Percentiles rank a stretch among this genome's conserved stretches.
Conservation (phyloP, 2,113 vertebrate genomes). For the Cacatua alba region DNA sequence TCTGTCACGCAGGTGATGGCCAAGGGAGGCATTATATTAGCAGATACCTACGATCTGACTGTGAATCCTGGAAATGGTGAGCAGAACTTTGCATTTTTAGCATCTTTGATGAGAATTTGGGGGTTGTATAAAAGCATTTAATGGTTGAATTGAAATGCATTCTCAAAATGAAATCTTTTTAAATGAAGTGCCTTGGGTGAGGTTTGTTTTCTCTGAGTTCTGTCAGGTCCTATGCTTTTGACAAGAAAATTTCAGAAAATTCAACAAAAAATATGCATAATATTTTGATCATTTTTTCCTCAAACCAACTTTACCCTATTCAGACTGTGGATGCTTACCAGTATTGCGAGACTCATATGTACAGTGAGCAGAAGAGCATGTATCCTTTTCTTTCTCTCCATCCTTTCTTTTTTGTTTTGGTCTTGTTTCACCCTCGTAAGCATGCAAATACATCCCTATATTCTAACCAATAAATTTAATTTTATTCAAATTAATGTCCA, state of each 20-base stretch:
- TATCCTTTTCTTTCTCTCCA: background rate
- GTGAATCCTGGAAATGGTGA: slow-evolving; percentile 56
- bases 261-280: background rate
- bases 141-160: background rate
- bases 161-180: background rate
- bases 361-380: background rate
- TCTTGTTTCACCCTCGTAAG: background rate
- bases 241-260: background rate
- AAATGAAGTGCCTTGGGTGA: background rate
- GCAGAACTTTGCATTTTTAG: background rate
- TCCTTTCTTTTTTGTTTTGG: background rate
- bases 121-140: background rate
- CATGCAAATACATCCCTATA: background rate
- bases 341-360: background rate
- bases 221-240: background rate
- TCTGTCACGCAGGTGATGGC: slow-evolving; percentile 74
- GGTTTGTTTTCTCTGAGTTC: background rate
- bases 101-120: background rate
- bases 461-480: background rate
- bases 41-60: slow-evolving; percentile 24
- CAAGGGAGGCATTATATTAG: slow-evolving; percentile 66
- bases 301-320: background rate
- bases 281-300: background rate
- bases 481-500: background rate
- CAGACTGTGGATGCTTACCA: background rate